Base-by-base conservation (phyloP, 1,140 invertebrate species). In the Magallana ariakensis region DNA sequence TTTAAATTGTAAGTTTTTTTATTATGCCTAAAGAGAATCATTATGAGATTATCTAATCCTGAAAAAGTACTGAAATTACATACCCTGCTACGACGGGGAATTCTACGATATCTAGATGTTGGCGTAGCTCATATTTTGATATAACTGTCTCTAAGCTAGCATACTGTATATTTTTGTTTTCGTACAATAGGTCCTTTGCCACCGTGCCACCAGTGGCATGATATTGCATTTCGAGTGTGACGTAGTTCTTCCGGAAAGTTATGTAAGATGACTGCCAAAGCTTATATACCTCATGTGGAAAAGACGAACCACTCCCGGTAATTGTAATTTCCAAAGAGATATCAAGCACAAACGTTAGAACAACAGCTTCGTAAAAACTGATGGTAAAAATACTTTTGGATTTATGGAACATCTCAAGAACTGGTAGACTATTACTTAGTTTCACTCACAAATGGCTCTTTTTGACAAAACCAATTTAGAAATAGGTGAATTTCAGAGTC, bases 261-360 rank as follows among this genome's bases (percentile, higher is more conserved):
- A 22, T 83, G 19, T 86, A 88, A 1, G 87, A 75, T 6, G 87
- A 55, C 19, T 82, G 83, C 87, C 87, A 88, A 19, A 53, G 60
- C 86, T 88, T 88, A 58, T 88, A 88, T 16, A 88, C 87, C 15
- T 80, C 84, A 19, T 62, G 26, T 9, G 87, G 84, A 83, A 88
- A 86, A 19, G 84, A 85, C 5, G 87, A 80, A 16, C 87, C 87
- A 53, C 83, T 86, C 15, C 87, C 87, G 19, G 22, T 26, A 4
- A 75, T 75, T 75, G 19, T 75, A 26, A 75, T 26, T 11, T 75
- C 66, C 22, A 26, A 13, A 26, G 66, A 75, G 33, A 15, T 75
- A 22, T 26, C 19, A 13, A 75, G 33, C 19, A 75, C 22, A 8
- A 75, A 19, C 9, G 66, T 26, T 26, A 75, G 66, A 33, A 4